These are phyloP conservation scores for Choloepus hoffmanni DNA, from an alignment of 2,113 vertebrate species.

Conservation along the genomic window DNA sequence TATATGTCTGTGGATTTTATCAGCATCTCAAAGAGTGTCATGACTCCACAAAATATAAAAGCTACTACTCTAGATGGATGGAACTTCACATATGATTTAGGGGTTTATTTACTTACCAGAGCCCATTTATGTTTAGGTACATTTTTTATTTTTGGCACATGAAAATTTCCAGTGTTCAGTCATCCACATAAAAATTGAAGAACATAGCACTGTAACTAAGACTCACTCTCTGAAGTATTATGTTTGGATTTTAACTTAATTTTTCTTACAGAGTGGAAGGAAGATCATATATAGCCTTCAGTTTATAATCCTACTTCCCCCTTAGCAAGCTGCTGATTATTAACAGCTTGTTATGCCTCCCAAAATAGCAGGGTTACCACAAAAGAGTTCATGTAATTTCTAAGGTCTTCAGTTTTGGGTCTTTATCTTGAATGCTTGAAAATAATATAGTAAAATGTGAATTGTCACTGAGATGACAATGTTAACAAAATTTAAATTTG, in stretches of 20 bases:
- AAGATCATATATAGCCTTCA: not conserved
- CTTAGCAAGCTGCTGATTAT: conserved; percentile 1
- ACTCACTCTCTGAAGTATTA: not conserved
- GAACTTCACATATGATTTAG: conserved; percentile 50
- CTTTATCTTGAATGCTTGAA: not conserved
- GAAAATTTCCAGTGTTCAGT: conserved; percentile 26
- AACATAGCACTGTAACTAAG: not conserved
- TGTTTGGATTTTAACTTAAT: not conserved
- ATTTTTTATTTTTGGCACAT: conserved; percentile 21
- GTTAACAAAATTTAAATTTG: not conserved
- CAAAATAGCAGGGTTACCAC: not conserved
- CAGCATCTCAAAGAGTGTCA: not conserved
- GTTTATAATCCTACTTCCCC: not conserved
- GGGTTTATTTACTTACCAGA: not conserved
- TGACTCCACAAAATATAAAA: conserved; percentile 23
- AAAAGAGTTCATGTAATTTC: not conserved
- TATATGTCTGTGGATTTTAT: not conserved
- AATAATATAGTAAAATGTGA: conserved; percentile 38
- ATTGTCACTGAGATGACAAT: not conserved
- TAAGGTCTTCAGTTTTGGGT: not conserved
- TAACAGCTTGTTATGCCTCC: not conserved
- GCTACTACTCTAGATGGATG: not conserved
- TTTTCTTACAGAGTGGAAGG: conserved; percentile 4
- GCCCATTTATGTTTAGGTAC: not conserved
- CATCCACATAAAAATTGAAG: not conserved